Conservation (phyloP, 2,113 vertebrate genomes). For the Prunella fulvescens region DNA sequence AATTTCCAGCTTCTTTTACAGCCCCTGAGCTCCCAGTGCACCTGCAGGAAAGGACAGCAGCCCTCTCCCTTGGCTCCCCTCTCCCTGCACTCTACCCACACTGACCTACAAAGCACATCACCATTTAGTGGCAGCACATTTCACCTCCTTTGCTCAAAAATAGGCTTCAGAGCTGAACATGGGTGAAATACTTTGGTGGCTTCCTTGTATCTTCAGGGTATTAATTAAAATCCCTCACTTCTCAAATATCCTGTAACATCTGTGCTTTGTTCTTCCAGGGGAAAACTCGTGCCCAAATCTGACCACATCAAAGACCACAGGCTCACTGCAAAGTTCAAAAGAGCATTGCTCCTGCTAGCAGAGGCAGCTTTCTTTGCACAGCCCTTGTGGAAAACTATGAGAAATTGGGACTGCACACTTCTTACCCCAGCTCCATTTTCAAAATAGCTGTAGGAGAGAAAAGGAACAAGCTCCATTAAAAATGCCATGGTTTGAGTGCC, state of each 20-base stretch:
- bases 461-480: background rate
- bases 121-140: background rate
- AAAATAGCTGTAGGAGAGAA: background rate
- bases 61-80: background rate
- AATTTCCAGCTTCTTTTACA: background rate
- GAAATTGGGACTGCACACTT: background rate
- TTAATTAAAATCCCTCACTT: slow-evolving; percentile 6
- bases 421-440: background rate
- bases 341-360: background rate
- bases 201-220: background rate
- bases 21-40: background rate
- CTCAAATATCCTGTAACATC: background rate
- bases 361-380: background rate
- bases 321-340: background rate
- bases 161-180: background rate
- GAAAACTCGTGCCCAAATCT: background rate
- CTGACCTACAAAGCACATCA: background rate
- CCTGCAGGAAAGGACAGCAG: background rate
- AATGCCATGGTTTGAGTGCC: background rate
- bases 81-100: background rate
- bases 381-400: background rate
- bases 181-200: background rate
- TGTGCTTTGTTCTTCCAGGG: slow-evolving; percentile 4
- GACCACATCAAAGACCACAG: slow-evolving; percentile 10
- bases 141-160: background rate